These are phyloP conservation scores for Drosophila affinis DNA, from an alignment of 2,888 invertebrate species.

Conservation along the genomic window DNA sequence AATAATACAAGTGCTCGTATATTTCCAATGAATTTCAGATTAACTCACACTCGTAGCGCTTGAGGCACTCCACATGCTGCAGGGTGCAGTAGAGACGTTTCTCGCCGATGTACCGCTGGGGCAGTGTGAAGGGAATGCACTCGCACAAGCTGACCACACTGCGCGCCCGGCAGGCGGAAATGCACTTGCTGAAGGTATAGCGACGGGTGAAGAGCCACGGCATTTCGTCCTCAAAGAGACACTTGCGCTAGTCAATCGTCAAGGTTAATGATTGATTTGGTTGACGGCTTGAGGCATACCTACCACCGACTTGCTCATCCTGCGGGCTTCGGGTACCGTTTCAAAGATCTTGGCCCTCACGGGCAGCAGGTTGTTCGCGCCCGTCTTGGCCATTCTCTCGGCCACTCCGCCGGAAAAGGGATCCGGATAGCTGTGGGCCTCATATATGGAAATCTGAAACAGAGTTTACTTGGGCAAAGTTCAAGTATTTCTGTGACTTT, in stretches of 20 bases:
- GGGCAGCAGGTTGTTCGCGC: conserved; percentile 54
- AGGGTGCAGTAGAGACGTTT: conserved; percentile 75
- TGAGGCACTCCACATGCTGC: conserved; percentile 83
- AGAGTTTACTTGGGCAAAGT: background rate
- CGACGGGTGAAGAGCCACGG: conserved; percentile 73
- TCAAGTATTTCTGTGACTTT: background rate
- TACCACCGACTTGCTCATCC: conserved; percentile 54
- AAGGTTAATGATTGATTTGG: conserved; percentile 6
- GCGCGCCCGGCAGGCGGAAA: conserved; percentile 85
- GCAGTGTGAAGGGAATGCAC: conserved; percentile 85
- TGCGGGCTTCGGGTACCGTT: conserved; percentile 63
- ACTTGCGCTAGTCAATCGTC: conserved; percentile 84
- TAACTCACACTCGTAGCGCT: conserved; percentile 84
- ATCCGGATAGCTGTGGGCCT: conserved; percentile 61
- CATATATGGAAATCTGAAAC: conserved; percentile 56
- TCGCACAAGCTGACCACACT: conserved; percentile 85
- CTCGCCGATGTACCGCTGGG: conserved; percentile 49
- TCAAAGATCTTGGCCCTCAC: conserved; percentile 63
- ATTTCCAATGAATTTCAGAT: conserved; percentile 48
- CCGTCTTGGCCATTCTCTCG: conserved; percentile 47
- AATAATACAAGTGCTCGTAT: background rate
- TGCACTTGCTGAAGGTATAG: conserved; percentile 87
- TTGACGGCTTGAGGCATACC: conserved; percentile 14
- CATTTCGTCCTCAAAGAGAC: conserved; percentile 85
- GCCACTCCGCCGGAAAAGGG: conserved; percentile 65